phyloP scores from a whole-genome alignment of 1,140 invertebrate species.

The Meteorus sp. region DNA sequence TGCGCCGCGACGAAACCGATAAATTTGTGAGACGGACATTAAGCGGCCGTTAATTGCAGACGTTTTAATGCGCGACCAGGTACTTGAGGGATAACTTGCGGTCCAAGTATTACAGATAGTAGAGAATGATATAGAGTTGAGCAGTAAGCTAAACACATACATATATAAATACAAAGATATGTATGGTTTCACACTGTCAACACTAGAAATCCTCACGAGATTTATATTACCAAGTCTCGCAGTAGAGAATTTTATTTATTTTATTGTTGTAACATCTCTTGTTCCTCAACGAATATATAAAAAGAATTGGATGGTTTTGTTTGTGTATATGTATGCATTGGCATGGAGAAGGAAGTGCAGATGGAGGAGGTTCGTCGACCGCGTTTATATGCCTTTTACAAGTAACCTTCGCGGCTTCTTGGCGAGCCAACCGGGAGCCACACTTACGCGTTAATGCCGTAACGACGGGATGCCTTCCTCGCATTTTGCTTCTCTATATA shows the following conservation, averaged over 20 bases:
- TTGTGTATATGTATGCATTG: neutral
- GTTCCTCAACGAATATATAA: constrained; percentile 17
- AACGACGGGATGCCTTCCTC: constrained; percentile 24
- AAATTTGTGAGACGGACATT: constrained; percentile 21
- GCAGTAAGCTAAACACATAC: too few relatives aligned
- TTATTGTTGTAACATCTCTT: constrained; percentile 15
- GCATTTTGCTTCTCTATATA: constrained; percentile 15
- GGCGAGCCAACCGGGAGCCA: constrained; percentile 17
- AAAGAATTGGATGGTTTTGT: constrained; percentile 11
- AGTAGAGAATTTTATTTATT: constrained; percentile 3
- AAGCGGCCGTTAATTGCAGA: constrained; percentile 19
- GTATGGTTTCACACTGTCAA: too few relatives aligned
- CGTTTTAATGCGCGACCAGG: constrained; percentile 17
- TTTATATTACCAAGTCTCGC: constrained; percentile 1
- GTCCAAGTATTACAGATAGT: neutral
- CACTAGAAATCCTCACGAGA: neutral
- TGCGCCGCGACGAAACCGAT: constrained; percentile 20
- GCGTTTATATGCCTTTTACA: constrained; percentile 29
- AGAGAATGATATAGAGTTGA: neutral
- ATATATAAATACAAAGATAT: too few relatives aligned
- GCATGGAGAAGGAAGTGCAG: constrained; percentile 14
- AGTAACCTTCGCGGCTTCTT: constrained; percentile 20
- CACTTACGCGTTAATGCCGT: constrained; percentile 25
- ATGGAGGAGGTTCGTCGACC: constrained; percentile 27
- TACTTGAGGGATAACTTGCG: neutral